phyloP scores from a whole-genome alignment of 2,797 vertebrate genomes.

The Saxicola maurus region DNA sequence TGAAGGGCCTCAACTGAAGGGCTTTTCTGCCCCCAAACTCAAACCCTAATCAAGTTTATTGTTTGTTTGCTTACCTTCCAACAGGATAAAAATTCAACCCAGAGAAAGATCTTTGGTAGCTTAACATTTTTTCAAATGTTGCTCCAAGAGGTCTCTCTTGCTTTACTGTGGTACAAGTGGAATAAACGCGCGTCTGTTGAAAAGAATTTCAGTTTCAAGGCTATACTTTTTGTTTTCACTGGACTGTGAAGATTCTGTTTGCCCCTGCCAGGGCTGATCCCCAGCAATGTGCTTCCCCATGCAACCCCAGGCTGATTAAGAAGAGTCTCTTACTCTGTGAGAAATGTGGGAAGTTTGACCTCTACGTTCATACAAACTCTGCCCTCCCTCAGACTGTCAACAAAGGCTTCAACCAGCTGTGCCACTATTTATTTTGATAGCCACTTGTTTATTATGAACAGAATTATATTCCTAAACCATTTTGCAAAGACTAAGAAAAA shows the following conservation, averaged over 20 bases:
- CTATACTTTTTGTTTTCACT: neutral
- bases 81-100: neutral
- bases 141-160: neutral
- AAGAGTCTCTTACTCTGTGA: neutral
- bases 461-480: neutral
- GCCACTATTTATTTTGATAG: neutral
- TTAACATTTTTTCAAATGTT: neutral
- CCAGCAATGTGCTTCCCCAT: neutral
- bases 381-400: neutral
- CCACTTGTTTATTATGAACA: neutral
- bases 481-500: neutral
- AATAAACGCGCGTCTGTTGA: neutral
- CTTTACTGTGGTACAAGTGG: neutral
- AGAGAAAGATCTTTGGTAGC: neutral
- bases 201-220: neutral
- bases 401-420: neutral
- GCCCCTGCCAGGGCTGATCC: neutral
- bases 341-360: neutral
- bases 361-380: neutral
- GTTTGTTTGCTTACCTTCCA: neutral
- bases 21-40: neutral
- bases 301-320: neutral
- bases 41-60: neutral
- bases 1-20: neutral
- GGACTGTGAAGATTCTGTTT: neutral